phyloP scores from a whole-genome alignment of 2,888 invertebrate genomes.

The Amorpha juglandis region DNA sequence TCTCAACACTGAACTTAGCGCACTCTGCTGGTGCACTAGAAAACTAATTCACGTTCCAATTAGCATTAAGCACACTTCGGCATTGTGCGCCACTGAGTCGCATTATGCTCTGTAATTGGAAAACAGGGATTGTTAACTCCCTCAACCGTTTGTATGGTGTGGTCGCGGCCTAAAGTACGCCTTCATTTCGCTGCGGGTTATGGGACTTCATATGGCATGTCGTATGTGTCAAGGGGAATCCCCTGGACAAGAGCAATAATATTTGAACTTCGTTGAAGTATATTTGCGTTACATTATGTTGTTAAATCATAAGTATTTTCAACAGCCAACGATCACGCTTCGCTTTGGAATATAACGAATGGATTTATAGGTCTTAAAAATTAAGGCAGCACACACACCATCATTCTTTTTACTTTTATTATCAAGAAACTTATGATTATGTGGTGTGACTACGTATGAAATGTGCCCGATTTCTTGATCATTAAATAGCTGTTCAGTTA shows the following conservation, averaged over 20 bases:
- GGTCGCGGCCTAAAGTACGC: not conserved
- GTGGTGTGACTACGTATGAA: no score
- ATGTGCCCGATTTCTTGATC: no score
- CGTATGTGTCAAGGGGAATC: not conserved
- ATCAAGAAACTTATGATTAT: not conserved
- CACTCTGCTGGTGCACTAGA: no score
- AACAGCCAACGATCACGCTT: not conserved
- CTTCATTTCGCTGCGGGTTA: not conserved
- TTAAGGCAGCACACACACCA: slow-evolving; percentile 1
- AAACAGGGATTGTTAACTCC: no score
- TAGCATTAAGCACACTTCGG: no score
- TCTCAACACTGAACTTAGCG: no score
- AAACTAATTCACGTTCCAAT: no score
- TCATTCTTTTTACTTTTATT: not conserved
- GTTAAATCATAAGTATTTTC: not conserved
- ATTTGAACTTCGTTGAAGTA: not conserved
- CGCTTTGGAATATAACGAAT: not conserved
- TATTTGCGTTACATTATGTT: no score
- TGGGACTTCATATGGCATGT: no score
- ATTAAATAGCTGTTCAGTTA: no score
- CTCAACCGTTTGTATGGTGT: not conserved
- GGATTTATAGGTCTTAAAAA: slow-evolving; percentile 3
- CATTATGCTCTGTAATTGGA: no score
- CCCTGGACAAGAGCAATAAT: not conserved
- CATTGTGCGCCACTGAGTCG: no score